Evolutionary conservation across 2,113 vertebrate genomes (phyloP).

Genomic region (Tylochromis polylepis): DNA sequence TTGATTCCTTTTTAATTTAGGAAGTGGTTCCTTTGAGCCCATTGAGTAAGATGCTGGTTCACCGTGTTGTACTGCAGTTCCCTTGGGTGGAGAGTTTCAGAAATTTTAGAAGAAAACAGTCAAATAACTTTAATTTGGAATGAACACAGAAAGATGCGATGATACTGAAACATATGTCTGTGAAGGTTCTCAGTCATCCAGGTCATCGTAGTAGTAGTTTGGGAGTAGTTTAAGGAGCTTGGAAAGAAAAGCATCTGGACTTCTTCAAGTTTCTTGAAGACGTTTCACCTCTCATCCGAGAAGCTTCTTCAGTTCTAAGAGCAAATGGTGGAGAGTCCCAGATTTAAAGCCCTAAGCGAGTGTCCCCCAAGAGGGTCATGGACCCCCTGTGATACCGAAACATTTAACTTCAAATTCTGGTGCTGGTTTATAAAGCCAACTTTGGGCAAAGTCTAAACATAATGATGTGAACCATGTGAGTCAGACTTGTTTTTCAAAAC

Average conservation of each 20-base stretch:
- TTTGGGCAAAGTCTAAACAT: background rate
- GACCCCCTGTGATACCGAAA: background rate
- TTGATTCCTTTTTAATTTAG: background rate
- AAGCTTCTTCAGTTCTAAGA: no score
- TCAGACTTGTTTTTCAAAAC: background rate
- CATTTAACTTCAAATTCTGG: background rate
- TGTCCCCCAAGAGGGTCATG: no score
- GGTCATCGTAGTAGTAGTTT: no score
- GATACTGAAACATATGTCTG: no score
- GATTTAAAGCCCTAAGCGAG: no score
- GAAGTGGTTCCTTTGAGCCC: background rate
- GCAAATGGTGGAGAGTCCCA: no score
- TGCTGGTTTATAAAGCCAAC: background rate
- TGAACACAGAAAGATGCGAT: background rate
- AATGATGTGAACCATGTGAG: background rate
- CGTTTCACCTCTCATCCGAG: no score
- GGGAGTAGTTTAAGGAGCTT: no score
- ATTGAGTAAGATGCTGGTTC: background rate
- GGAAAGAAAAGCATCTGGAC: no score
- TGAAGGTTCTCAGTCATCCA: no score
- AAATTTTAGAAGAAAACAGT: background rate
- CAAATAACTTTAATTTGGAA: background rate
- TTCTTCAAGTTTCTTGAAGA: no score
- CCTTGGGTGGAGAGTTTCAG: background rate
- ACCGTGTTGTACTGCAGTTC: background rate